phyloP scores from a whole-genome alignment of 2,888 invertebrate genomes.

The Hedya salicella region DNA sequence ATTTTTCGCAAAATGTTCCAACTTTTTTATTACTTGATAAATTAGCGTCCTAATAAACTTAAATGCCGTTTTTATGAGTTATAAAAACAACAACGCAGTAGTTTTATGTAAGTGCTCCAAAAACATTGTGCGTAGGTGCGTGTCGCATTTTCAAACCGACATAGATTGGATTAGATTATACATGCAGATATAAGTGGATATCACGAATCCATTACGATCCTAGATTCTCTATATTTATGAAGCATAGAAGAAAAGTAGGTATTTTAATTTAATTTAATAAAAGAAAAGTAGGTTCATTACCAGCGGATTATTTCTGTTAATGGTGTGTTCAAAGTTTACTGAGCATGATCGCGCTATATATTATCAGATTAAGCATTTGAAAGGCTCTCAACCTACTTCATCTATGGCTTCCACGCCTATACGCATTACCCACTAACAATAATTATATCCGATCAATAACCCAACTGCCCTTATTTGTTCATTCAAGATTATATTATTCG shows the following conservation, averaged over 20 bases:
- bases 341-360: slow-evolving; percentile 47
- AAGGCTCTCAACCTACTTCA: slow-evolving; percentile 66
- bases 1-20: slow-evolving; percentile 55
- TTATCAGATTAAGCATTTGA: slow-evolving; percentile 63
- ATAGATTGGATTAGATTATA: slow-evolving; percentile 47
- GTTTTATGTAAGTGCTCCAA: slow-evolving; percentile 68
- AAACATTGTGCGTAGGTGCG: slow-evolving; percentile 62
- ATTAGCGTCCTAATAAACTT: slow-evolving; percentile 57
- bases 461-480: slow-evolving; percentile 34
- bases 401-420: slow-evolving; percentile 66
- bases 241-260: background rate
- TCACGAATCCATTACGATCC: background rate
- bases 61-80: slow-evolving; percentile 56
- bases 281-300: slow-evolving; percentile 11
- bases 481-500: slow-evolving; percentile 29
- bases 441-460: slow-evolving; percentile 47
- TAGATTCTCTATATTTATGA: background rate
- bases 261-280: too few species aligned
- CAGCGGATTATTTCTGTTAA: slow-evolving; percentile 18
- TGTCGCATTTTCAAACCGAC: slow-evolving; percentile 59
- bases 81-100: slow-evolving; percentile 55
- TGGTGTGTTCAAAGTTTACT: slow-evolving; percentile 31
- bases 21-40: slow-evolving; percentile 56
- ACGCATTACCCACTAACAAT: slow-evolving; percentile 48
- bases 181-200: background rate